These are phyloP conservation scores for Scaptomyza flava DNA, from an alignment of 2,888 invertebrate genomes.

Conservation along the genomic window DNA sequence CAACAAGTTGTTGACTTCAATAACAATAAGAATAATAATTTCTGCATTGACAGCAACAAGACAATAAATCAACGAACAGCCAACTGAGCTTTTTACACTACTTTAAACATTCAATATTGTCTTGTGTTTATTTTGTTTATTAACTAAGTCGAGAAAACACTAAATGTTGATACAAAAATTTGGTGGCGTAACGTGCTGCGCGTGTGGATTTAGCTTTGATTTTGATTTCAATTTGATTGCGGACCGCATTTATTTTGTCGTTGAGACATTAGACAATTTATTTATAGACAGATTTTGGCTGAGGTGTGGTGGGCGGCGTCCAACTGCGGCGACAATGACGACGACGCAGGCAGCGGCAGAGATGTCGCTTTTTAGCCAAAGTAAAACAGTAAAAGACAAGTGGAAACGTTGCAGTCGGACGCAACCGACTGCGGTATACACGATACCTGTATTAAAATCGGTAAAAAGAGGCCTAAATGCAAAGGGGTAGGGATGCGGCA, in stretches of 20 bases:
- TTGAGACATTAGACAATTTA: constrained; percentile 32
- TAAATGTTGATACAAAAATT: no score
- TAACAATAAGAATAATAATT: neutral
- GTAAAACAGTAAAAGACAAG: constrained; percentile 4
- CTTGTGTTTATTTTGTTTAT: neutral
- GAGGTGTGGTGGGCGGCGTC: constrained; percentile 27
- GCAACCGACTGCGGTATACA: no score
- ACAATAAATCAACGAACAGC: neutral
- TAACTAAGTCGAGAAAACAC: neutral
- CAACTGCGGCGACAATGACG: neutral
- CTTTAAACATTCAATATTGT: neutral
- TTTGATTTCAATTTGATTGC: constrained; percentile 43
- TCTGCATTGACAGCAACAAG: neutral
- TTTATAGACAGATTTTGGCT: constrained; percentile 42
- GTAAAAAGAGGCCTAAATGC: no score
- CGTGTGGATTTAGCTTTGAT: constrained; percentile 17
- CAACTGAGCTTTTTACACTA: no score
- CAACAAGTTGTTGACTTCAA: constrained; percentile 11
- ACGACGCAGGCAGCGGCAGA: constrained; percentile 9
- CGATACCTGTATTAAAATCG: no score
- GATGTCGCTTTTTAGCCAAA: constrained; percentile 6
- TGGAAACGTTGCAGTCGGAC: no score
- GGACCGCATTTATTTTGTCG: constrained; percentile 26
- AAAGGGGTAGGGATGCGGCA: no score
- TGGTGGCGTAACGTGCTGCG: neutral